A percentile compares a stretch with the other conserved stretches of the same genome.
These are phyloP conservation scores for Agonopterix arenella DNA, from an alignment of 2,888 invertebrate genomes.

Conservation along the genomic window DNA sequence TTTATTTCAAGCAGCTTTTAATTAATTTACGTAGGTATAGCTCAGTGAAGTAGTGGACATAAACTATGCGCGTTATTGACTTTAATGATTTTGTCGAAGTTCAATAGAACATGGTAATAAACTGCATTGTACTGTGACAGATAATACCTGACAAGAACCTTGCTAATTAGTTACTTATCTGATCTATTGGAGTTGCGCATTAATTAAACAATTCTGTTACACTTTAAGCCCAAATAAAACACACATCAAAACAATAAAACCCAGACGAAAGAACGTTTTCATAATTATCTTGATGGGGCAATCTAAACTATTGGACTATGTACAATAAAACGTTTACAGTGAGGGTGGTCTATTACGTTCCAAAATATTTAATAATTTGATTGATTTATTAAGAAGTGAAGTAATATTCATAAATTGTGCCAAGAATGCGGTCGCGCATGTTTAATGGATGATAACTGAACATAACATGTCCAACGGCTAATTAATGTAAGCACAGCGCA, in stretches of 20 bases:
- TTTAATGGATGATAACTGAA: conserved; percentile 58
- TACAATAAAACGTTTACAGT: conserved; percentile 7
- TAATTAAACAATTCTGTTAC: no score
- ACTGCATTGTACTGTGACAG: no score
- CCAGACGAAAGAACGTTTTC: no score
- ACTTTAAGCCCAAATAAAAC: no score
- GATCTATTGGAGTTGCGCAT: no score
- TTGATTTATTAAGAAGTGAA: conserved; percentile 39
- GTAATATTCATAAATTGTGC: conserved; percentile 47
- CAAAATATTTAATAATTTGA: conserved; percentile 15
- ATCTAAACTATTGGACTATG: neutral
- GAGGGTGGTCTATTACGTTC: conserved; percentile 37
- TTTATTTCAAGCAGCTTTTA: conserved; percentile 14
- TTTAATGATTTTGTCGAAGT: no score
- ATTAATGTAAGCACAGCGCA: conserved; percentile 68
- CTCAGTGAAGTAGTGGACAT: neutral
- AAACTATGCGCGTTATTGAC: neutral
- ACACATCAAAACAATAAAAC: no score
- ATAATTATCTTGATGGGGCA: no score
- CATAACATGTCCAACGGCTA: conserved; percentile 54
- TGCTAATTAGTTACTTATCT: no score
- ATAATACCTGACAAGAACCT: no score
- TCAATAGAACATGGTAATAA: no score
- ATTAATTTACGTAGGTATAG: neutral
- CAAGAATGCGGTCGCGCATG: conserved; percentile 37